Conservation (phyloP, 2,797 vertebrate species). For the Brachyrhaphis roseni region DNA sequence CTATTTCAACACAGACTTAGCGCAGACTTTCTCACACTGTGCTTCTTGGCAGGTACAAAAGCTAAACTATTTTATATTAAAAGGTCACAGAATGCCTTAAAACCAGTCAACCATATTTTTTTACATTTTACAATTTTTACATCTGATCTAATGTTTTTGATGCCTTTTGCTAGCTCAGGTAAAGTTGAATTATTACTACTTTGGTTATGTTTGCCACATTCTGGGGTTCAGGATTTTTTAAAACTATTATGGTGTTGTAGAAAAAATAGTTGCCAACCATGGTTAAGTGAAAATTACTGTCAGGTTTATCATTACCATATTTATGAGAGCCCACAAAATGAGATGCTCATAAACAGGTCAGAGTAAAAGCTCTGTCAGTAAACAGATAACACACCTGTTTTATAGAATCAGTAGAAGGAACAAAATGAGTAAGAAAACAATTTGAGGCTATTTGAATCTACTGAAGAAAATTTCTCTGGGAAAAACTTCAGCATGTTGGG, state of each 20-base stretch:
- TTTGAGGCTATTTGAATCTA: background rate
- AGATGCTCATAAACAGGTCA: too few species aligned
- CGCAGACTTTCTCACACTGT: too few species aligned
- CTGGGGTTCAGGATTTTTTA: background rate
- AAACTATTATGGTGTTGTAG: background rate
- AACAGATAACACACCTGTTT: background rate
- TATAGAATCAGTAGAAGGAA: background rate
- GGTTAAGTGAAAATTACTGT: background rate
- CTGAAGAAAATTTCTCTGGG: background rate
- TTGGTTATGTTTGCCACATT: background rate
- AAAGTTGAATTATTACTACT: background rate
- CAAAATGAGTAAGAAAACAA: background rate
- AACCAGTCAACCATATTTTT: background rate
- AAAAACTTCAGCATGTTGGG: background rate
- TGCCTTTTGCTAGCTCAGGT: background rate
- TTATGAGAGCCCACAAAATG: too few species aligned
- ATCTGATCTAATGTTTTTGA: background rate
- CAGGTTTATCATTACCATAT: too few species aligned
- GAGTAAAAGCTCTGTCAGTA: too few species aligned
- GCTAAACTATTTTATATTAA: background rate
- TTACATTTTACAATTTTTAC: background rate
- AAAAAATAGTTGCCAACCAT: background rate
- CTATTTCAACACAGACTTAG: too few species aligned
- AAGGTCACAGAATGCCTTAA: background rate
- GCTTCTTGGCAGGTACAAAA: background rate